Evolutionary conservation across 2,113 vertebrate genomes (phyloP).

Genomic region (Xenopus laevis): DNA sequence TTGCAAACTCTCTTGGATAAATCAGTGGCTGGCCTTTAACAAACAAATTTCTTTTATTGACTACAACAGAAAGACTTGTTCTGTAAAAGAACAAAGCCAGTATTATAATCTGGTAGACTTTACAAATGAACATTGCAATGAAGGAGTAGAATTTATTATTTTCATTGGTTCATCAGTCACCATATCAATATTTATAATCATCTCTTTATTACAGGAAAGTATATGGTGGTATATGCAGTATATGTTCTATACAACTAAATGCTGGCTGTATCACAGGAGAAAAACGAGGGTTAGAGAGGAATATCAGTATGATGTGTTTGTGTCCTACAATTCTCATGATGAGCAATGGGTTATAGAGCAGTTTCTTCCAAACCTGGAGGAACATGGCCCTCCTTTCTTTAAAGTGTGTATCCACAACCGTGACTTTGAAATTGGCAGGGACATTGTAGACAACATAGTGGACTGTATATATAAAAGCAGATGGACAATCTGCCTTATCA

Average conservation of each 20-base stretch:
- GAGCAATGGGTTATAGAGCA: conserved; percentile 51
- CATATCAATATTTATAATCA: conserved; percentile 36
- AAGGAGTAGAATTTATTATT: conserved; percentile 10
- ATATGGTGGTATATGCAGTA: conserved; percentile 49
- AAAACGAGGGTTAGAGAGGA: conserved; percentile 27
- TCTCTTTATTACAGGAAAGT: conserved; percentile 45
- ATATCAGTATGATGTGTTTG: conserved; percentile 52
- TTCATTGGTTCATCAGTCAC: conserved; percentile 35
- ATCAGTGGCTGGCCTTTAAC: too few species aligned
- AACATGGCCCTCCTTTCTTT: conserved; percentile 45
- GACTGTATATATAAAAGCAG: conserved; percentile 51
- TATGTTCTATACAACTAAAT: conserved; percentile 42
- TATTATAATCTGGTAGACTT: background rate
- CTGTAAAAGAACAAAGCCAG: background rate
- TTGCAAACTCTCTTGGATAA: too few species aligned
- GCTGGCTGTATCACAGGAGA: conserved; percentile 44
- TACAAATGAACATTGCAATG: background rate
- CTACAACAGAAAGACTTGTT: conserved; percentile 26
- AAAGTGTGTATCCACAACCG: conserved; percentile 51
- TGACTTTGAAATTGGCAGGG: conserved; percentile 55
- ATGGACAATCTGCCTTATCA: conserved; percentile 51
- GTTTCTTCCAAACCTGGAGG: conserved; percentile 48
- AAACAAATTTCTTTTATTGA: background rate
- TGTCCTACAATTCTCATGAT: conserved; percentile 50
- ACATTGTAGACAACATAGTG: conserved; percentile 52